Evolutionary conservation across 2,797 vertebrate species (phyloP).

Genomic region (Erpetoichthys calabaricus): DNA sequence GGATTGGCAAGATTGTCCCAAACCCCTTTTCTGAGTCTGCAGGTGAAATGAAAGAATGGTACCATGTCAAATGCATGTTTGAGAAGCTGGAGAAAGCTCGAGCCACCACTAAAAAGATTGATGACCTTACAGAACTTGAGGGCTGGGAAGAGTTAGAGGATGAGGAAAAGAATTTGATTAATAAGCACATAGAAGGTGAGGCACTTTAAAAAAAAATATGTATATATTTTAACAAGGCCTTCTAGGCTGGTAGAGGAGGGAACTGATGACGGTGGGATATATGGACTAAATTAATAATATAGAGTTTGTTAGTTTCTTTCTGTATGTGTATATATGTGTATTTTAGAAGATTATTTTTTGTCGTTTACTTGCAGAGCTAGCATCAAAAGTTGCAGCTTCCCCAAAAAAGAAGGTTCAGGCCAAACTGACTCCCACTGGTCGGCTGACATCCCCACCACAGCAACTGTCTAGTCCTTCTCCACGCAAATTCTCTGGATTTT

Average conservation of each 20-base stretch:
- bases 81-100: constrained; percentile 86
- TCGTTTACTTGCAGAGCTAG: constrained; percentile 47
- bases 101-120: constrained; percentile 88
- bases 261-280: rapidly evolving
- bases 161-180: constrained; percentile 74
- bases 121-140: constrained; percentile 88
- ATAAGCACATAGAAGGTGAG: constrained; percentile 70
- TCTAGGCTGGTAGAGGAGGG: too few relatives aligned
- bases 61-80: constrained; percentile 89
- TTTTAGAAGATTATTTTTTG: too few relatives aligned
- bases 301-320: too few relatives aligned
- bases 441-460: constrained; percentile 44
- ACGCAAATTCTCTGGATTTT: constrained; percentile 91
- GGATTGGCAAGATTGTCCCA: constrained; percentile 87
- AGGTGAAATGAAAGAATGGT: constrained; percentile 97
- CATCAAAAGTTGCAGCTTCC: constrained; percentile 60
- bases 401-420: constrained; percentile 86
- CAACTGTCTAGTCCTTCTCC: constrained; percentile 56
- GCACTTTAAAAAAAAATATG: too few relatives aligned
- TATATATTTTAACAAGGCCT: too few relatives aligned
- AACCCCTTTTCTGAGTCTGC: constrained; percentile 94
- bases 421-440: constrained; percentile 60
- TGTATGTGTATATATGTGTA: too few relatives aligned
- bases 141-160: constrained; percentile 91
- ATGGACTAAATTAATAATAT: neutral